Evolutionary conservation across 1,140 invertebrate species (phyloP).

Genomic region (Tribolium castaneum): DNA sequence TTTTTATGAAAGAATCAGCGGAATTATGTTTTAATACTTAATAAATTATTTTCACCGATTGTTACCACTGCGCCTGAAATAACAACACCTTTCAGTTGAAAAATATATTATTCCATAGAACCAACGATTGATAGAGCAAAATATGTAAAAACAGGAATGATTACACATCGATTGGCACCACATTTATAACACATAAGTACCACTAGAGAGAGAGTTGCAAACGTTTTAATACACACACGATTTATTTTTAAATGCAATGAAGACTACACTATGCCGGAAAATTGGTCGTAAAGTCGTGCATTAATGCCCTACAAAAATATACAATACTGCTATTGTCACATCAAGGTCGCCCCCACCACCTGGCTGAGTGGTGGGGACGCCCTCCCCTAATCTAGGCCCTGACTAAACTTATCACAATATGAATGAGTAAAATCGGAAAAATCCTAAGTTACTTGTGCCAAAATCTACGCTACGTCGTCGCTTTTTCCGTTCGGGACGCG

Average conservation of each 20-base stretch:
- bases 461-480: slow-evolving; percentile 26
- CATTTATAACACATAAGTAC: not conserved
- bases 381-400: slow-evolving; percentile 10
- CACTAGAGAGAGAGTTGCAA: not conserved
- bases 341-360: not conserved
- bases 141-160: slow-evolving; percentile 14
- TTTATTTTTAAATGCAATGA: slow-evolving; percentile 4
- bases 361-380: not conserved
- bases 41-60: slow-evolving; percentile 40
- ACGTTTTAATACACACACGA: not conserved
- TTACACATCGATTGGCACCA: not conserved
- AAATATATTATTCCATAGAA: slow-evolving; percentile 25
- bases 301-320: slow-evolving; percentile 18
- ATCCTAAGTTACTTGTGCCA: slow-evolving; percentile 16
- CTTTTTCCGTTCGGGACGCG: not conserved
- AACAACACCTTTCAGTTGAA: not conserved
- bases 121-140: slow-evolving; percentile 1
- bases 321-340: slow-evolving; percentile 18
- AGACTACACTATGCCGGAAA: slow-evolving; percentile 15
- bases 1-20: slow-evolving; percentile 1
- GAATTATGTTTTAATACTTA: slow-evolving; percentile 37
- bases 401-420: slow-evolving; percentile 34
- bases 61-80: not conserved
- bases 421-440: slow-evolving; percentile 19
- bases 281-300: slow-evolving; percentile 20